Percentiles rank a stretch among this genome's conserved stretches.
Evolutionary conservation across 2,113 vertebrate genomes (phyloP).

Genomic region (Equus quagga): DNA sequence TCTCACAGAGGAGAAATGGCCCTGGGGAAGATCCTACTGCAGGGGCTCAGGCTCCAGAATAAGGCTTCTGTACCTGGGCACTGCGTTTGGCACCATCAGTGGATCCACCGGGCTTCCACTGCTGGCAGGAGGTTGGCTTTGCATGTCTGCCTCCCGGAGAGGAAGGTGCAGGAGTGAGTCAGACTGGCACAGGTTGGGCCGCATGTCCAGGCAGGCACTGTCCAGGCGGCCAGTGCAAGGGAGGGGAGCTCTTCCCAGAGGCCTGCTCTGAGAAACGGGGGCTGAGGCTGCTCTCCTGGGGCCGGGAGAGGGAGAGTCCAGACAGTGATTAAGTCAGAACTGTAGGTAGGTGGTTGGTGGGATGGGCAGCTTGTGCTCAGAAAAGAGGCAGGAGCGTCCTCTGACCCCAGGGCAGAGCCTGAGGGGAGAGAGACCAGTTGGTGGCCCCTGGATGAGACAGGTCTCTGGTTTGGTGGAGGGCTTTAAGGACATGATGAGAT

Average conservation of each 20-base stretch:
- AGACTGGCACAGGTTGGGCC: conserved; percentile 51
- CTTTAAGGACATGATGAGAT: not conserved
- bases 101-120: conserved; percentile 25
- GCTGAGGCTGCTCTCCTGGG: not conserved
- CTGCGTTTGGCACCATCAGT: conserved; percentile 56
- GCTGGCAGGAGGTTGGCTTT: conserved; percentile 67
- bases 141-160: conserved; percentile 74
- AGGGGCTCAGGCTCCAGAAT: conserved; percentile 79
- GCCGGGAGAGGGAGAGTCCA: too few relatives aligned
- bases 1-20: conserved; percentile 70
- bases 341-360: not conserved
- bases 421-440: not conserved
- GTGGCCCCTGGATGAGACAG: not conserved
- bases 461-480: not conserved
- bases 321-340: not conserved
- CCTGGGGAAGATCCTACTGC: conserved; percentile 64
- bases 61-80: conserved; percentile 64
- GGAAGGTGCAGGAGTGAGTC: conserved; percentile 75
- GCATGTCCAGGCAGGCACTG: conserved; percentile 65
- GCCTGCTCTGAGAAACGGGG: not conserved
- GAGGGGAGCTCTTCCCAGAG: not conserved
- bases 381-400: not conserved
- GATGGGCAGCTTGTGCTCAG: not conserved
- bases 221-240: not conserved
- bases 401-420: not conserved